Conservation (phyloP, 35 echinoderm and acorn worm species). For the Lytechinus variegatus region DNA sequence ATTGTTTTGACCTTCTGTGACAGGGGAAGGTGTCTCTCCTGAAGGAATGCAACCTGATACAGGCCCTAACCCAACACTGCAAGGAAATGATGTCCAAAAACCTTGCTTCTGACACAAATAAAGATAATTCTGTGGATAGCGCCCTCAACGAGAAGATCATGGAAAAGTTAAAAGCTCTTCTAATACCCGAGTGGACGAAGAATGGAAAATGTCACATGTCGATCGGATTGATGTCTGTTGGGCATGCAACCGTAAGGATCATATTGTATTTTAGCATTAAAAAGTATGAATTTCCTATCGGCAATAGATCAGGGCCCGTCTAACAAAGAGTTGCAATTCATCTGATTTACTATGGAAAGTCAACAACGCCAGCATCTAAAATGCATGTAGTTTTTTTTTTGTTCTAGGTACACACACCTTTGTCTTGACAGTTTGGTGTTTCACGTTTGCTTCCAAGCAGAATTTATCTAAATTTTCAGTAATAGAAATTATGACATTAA, state of each 20-base stretch:
- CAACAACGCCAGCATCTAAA: too few relatives aligned
- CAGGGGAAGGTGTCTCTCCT: constrained; percentile 69
- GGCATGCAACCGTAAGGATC: constrained; percentile 16
- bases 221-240: constrained; percentile 11
- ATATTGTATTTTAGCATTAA: too few relatives aligned
- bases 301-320: too few relatives aligned
- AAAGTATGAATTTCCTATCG: too few relatives aligned
- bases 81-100: neutral
- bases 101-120: constrained; percentile 17
- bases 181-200: constrained; percentile 17
- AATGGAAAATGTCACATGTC: constrained; percentile 24
- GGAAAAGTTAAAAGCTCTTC: constrained; percentile 26
- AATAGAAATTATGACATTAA: too few relatives aligned
- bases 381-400: too few relatives aligned
- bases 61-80: neutral
- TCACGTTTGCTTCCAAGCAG: too few relatives aligned
- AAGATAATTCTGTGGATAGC: neutral
- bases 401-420: too few relatives aligned
- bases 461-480: too few relatives aligned
- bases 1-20: neutral
- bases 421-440: too few relatives aligned
- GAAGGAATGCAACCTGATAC: constrained; percentile 54
- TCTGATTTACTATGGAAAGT: too few relatives aligned
- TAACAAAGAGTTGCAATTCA: neutral
- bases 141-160: neutral